These are phyloP conservation scores for Corythaeola cristata DNA, from an alignment of 2,113 vertebrate genomes.

Conservation along the genomic window DNA sequence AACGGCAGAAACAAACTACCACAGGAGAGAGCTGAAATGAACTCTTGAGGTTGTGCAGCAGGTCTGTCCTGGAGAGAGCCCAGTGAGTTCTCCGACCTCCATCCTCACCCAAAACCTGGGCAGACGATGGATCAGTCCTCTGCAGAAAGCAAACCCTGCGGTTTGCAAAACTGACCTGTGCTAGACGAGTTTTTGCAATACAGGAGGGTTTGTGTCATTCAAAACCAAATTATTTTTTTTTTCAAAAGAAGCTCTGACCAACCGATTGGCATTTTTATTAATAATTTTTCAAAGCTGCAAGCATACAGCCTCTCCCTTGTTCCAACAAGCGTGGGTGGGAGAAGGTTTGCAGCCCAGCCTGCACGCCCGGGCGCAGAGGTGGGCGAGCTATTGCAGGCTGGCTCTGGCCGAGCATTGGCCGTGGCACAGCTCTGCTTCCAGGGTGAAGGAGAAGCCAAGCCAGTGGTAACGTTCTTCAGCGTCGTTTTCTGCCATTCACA, in stretches of 20 bases:
- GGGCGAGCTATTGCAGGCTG: not conserved
- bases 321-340: conserved; percentile 1
- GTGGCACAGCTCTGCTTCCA: not conserved
- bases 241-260: not conserved
- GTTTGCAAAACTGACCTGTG: rapidly evolving
- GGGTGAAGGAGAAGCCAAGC: conserved; percentile 31
- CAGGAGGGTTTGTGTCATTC: not conserved
- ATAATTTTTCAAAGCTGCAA: not conserved
- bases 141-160: not conserved
- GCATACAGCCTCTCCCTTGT: conserved; percentile 25
- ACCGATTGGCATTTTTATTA: not conserved
- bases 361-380: not conserved
- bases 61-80: not conserved
- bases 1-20: rapidly evolving
- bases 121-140: not conserved
- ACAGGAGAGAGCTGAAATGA: rapidly evolving
- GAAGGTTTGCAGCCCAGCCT: not conserved
- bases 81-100: not conserved
- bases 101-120: not conserved
- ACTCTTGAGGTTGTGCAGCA: not conserved
- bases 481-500: not conserved
- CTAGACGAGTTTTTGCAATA: not conserved
- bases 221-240: not conserved
- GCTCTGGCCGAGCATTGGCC: not conserved
- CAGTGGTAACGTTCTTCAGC: not conserved